Percentiles rank a stretch among this genome's conserved stretches.
Conservation (phyloP, 2,797 vertebrate genomes). For the Lutjanus argentimaculatus region DNA sequence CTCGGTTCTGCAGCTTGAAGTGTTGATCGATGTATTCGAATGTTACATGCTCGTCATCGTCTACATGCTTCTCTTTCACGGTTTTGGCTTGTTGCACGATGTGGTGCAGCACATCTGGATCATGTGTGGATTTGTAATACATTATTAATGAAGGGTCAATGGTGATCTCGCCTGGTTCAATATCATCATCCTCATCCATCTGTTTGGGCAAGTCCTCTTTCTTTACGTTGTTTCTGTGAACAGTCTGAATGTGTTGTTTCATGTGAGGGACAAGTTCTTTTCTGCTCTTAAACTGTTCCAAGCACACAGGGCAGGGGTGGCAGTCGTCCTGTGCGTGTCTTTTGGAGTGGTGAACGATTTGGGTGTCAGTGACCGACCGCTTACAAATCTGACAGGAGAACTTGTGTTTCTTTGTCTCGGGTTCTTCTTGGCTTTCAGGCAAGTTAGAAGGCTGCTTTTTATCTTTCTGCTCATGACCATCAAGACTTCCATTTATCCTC, state of each 20-base stretch:
- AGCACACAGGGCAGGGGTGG: slow-evolving; percentile 93
- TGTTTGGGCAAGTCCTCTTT: slow-evolving; percentile 70
- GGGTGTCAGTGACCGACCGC: slow-evolving; percentile 90
- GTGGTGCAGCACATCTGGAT: slow-evolving; percentile 84
- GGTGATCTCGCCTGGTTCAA: slow-evolving; percentile 86
- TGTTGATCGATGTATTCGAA: slow-evolving; percentile 92
- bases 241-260: slow-evolving; percentile 92
- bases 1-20: slow-evolving; percentile 93
- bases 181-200: slow-evolving; percentile 79
- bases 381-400: slow-evolving; percentile 95
- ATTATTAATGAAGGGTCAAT: slow-evolving; percentile 86
- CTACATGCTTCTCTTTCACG: slow-evolving; percentile 72
- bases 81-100: slow-evolving; percentile 83
- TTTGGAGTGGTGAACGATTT: slow-evolving; percentile 95
- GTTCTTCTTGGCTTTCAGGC: slow-evolving; percentile 33
- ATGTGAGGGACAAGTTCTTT: slow-evolving; percentile 94
- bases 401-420: slow-evolving; percentile 87
- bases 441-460: slow-evolving; percentile 24
- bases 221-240: slow-evolving; percentile 83
- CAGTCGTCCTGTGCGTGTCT: slow-evolving; percentile 91
- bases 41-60: slow-evolving; percentile 88
- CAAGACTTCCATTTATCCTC: slow-evolving; percentile 66
- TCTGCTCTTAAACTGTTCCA: slow-evolving; percentile 91
- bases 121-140: slow-evolving; percentile 86
- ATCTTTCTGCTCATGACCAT: slow-evolving; percentile 36